Conservation (phyloP, 2,113 vertebrate species). For the Opisthocomus hoazin region DNA sequence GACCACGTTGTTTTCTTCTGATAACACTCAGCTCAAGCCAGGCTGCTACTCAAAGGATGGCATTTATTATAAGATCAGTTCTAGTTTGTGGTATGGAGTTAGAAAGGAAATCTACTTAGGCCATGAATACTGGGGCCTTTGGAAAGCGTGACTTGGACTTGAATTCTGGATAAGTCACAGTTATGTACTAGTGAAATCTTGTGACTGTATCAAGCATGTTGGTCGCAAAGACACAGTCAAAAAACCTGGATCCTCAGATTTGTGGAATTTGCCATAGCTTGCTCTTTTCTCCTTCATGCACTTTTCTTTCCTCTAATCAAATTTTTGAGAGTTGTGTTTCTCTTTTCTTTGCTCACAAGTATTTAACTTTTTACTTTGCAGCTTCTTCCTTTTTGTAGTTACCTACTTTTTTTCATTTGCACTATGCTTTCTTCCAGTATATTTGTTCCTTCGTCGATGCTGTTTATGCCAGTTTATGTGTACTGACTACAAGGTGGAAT, state of each 20-base stretch:
- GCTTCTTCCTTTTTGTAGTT: background rate
- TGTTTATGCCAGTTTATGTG: background rate
- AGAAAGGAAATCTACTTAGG: background rate
- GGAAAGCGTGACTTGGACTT: background rate
- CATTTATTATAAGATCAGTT: background rate
- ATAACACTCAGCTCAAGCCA: background rate
- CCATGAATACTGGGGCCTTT: background rate
- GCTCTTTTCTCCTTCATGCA: background rate
- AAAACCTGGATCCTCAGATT: background rate
- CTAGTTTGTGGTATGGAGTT: background rate
- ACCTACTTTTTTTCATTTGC: background rate
- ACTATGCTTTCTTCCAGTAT: background rate
- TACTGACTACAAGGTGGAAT: background rate
- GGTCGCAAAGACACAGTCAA: background rate
- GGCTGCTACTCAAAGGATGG: background rate
- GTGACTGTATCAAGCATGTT: background rate
- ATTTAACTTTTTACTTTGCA: background rate
- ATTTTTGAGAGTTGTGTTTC: background rate
- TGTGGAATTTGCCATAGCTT: background rate
- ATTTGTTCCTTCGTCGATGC: background rate
- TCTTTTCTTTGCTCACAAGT: background rate
- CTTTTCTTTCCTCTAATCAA: background rate
- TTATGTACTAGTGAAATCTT: background rate
- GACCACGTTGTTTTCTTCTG: background rate
- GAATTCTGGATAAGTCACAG: background rate